These are phyloP conservation scores for Oreotrochilus melanogaster DNA, from an alignment of 2,113 vertebrate genomes.

Conservation along the genomic window DNA sequence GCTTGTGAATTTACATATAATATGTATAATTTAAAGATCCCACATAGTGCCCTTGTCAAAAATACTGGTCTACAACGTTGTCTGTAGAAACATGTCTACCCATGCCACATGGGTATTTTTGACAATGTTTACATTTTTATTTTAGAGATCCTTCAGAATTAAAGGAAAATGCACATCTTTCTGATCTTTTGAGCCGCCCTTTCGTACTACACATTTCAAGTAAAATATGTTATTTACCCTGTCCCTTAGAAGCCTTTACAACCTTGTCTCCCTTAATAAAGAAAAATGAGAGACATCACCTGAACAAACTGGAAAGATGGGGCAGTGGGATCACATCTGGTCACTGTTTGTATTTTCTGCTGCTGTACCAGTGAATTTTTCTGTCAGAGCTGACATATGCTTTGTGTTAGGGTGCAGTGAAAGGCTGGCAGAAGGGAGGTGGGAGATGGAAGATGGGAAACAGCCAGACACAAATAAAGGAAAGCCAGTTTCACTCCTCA, in stretches of 20 bases:
- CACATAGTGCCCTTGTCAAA: not conserved
- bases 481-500: not conserved
- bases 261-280: not conserved
- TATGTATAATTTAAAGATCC: fast-evolving
- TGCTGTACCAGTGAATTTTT: not conserved
- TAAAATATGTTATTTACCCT: not conserved
- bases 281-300: not conserved
- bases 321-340: not conserved
- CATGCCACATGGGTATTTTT: not conserved
- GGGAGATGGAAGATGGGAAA: not conserved
- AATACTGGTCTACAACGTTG: not conserved
- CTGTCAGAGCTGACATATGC: not conserved
- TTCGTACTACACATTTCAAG: not conserved
- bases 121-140: not conserved
- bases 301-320: not conserved
- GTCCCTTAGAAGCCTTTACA: not conserved
- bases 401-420: not conserved
- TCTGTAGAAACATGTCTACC: not conserved
- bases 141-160: not conserved
- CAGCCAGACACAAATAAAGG: not conserved
- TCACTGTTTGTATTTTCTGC: not conserved
- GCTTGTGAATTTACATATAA: not conserved
- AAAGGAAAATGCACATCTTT: not conserved
- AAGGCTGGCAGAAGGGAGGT: not conserved
- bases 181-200: not conserved